Evolutionary conservation across 1,140 invertebrate genomes (phyloP), one percentile per base, ranked within the genome.

Genomic region (Drosophila watanabei): DNA sequence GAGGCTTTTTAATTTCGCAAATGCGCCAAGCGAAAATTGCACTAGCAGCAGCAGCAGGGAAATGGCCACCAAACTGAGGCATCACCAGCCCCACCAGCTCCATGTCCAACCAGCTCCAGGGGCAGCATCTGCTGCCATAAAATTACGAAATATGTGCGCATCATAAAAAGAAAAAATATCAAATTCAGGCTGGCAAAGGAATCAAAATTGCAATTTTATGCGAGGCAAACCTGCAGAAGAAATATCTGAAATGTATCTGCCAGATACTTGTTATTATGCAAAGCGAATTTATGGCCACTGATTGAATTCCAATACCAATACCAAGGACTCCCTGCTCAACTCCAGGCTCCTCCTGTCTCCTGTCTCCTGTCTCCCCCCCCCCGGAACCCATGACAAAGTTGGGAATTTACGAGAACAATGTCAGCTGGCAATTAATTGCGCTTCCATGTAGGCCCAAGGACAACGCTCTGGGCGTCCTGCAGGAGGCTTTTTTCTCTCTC

Each of bases 1-100:
- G 85, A 71, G 54, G 79, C 71, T 79, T 89, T 89, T 89, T 90
- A 89, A 89, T 89, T 89, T 89, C 48, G 75, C 79, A 89, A 89
- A 89, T 89, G 86, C 75, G 63, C 54, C 85, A 57, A 70, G 52
- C 68, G 39, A 70, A 71, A 71, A 70, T 54, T 69, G 33, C 56
- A 20, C n/a, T n/a, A 18, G 41, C 24, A 33, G 10, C 2, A 68
- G 48, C 24, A 65, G 62, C 72, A 57, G 41, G 56, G 60, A 78
- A 76, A 78, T 76, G 56, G 46, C 54, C 56, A 56, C 54, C 54
- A 56, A 68, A 24, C 56, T 30, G 20, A 66, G 49, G 37, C 35
- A 41, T 45, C 51, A 73, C n/a, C 24, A 30, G 45, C 11, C 7
- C 59, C 32, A 28, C 8, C 10, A 32, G 16, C 16, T 33, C 24